Percentiles rank a stretch among this genome's conserved stretches.
These are phyloP conservation scores for Eilema caniola DNA, from an alignment of 2,888 invertebrate genomes.

Conservation along the genomic window DNA sequence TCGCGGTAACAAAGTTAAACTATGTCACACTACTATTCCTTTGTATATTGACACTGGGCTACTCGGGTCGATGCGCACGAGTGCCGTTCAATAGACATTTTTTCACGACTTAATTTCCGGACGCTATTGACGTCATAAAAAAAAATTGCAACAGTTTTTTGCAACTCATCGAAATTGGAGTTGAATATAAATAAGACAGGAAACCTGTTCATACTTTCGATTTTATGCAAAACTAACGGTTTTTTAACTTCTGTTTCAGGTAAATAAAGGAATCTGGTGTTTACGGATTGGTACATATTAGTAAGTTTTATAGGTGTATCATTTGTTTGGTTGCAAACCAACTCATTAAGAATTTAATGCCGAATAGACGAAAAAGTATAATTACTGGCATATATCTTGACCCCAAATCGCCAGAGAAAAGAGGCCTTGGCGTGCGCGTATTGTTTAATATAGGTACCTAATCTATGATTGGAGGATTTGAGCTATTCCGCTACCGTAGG, in stretches of 20 bases:
- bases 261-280: constrained; percentile 3
- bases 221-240: background rate
- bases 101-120: constrained; percentile 64
- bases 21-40: constrained; percentile 11
- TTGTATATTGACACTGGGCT: constrained; percentile 40
- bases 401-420: too few relatives aligned
- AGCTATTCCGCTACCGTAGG: too few relatives aligned
- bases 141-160: constrained; percentile 31
- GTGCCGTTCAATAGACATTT: constrained; percentile 57
- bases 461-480: too few relatives aligned
- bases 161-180: constrained; percentile 22
- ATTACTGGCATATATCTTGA: too few relatives aligned
- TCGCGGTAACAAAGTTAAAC: constrained; percentile 6
- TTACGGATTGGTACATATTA: background rate
- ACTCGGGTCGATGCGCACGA: constrained; percentile 65
- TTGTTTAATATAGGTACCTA: too few relatives aligned
- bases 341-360: too few relatives aligned
- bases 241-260: constrained; percentile 19
- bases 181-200: background rate
- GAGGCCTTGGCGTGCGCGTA: too few relatives aligned
- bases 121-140: constrained; percentile 67
- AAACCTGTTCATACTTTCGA: background rate
- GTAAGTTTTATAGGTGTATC: background rate
- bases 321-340: too few relatives aligned
- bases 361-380: too few relatives aligned